A percentile compares a stretch with the other conserved stretches of the same genome.
Evolutionary conservation across 2,888 invertebrate species (phyloP).

Genomic region (Metallyticus violacea): DNA sequence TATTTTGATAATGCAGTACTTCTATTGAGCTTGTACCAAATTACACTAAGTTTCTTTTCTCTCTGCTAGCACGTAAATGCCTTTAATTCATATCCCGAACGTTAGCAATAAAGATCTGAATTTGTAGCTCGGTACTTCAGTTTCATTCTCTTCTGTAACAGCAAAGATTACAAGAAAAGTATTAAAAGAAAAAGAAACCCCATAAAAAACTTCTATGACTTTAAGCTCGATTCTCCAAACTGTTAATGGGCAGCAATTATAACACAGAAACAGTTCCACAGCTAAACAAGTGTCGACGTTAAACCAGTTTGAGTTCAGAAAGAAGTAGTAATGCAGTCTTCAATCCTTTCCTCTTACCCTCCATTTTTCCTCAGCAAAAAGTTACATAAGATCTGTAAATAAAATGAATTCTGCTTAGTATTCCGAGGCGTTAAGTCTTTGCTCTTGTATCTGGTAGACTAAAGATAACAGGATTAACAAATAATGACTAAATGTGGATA

Average conservation of each 20-base stretch:
- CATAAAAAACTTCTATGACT: too few species aligned
- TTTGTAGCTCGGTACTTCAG: neutral
- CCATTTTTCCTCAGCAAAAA: neutral
- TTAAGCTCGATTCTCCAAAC: neutral
- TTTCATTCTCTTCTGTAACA: neutral
- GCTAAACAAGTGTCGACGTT: neutral
- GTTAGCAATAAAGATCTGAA: too few species aligned
- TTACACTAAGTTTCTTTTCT: too few species aligned
- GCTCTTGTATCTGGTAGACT: neutral
- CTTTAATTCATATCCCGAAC: neutral
- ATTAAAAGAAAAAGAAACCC: neutral
- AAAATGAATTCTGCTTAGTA: neutral
- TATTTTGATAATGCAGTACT: too few species aligned
- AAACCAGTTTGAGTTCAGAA: neutral
- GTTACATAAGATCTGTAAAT: neutral
- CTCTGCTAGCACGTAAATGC: too few species aligned
- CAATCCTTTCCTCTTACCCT: neutral
- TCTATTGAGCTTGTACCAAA: too few species aligned
- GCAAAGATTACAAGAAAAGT: neutral
- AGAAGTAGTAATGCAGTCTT: neutral
- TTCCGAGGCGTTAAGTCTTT: neutral
- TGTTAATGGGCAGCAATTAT: neutral
- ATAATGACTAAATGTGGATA: neutral
- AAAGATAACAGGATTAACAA: constrained; percentile 7
- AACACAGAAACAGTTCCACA: too few species aligned